Evolutionary conservation across 2,888 invertebrate genomes (phyloP).

Genomic region (Polyommatus iphigenia): DNA sequence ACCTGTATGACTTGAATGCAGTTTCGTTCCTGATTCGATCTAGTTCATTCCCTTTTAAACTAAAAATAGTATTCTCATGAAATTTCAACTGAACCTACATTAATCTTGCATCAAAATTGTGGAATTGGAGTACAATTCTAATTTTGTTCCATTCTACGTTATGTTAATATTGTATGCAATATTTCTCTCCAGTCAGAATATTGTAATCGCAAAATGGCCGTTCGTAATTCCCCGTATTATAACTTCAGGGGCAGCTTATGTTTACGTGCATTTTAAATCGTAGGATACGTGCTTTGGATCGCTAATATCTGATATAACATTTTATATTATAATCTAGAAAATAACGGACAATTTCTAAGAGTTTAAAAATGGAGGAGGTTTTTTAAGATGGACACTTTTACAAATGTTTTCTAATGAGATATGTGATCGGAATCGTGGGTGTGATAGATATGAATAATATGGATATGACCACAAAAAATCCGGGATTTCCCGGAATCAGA

Average conservation of each 20-base stretch:
- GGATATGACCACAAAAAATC: no score
- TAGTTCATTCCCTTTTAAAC: no score
- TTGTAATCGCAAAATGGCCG: not conserved
- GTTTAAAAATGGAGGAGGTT: slow-evolving; percentile 18
- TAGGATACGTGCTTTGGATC: not conserved
- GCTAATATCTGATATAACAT: not conserved
- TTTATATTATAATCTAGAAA: not conserved
- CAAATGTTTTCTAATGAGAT: not conserved
- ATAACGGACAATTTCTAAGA: not conserved
- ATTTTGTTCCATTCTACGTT: no score
- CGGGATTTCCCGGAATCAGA: no score
- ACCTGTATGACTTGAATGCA: no score
- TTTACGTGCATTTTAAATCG: slow-evolving; percentile 23
- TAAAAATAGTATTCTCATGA: no score
- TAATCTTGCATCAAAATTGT: no score
- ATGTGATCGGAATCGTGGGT: no score
- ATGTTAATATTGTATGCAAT: slow-evolving; percentile 15
- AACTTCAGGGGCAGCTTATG: not conserved
- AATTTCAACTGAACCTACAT: no score
- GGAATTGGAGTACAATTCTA: no score
- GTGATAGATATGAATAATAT: no score
- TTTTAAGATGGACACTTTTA: not conserved
- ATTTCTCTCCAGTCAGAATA: slow-evolving; percentile 34
- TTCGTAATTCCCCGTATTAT: not conserved
- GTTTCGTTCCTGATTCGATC: no score